Percentiles rank a stretch among this genome's conserved stretches.
phyloP scores from a whole-genome alignment of 2,797 vertebrate species.

The Macropodus opercularis region DNA sequence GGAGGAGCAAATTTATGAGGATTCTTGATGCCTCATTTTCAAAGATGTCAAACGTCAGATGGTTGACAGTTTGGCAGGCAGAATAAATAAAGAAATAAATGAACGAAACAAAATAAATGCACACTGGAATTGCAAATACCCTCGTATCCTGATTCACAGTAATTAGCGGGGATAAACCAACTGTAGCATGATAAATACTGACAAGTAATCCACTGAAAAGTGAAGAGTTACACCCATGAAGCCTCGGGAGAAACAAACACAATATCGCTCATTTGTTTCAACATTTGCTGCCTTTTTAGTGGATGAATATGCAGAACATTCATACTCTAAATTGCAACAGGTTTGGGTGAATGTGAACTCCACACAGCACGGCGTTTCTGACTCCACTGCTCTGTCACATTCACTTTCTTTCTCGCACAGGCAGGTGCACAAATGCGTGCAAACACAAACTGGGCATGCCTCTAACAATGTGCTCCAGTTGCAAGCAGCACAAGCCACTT shows the following conservation, averaged over 20 bases:
- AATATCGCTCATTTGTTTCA: background rate
- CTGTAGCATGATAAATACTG: constrained; percentile 30
- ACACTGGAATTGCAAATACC: constrained; percentile 41
- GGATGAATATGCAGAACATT: background rate
- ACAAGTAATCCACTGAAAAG: constrained; percentile 31
- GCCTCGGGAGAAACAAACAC: constrained; percentile 7
- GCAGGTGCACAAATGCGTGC: constrained; percentile 43
- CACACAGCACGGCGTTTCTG: background rate
- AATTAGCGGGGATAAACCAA: constrained; percentile 62
- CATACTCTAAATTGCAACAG: background rate
- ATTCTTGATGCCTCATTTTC: constrained; percentile 61
- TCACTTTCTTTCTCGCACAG: constrained; percentile 9
- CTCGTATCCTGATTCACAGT: constrained; percentile 39
- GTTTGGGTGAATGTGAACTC: too few relatives aligned
- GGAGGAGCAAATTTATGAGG: constrained; percentile 44
- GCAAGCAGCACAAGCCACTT: constrained; percentile 47
- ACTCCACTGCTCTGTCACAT: constrained; percentile 42
- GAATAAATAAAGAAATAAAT: too few relatives aligned
- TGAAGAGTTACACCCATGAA: constrained; percentile 18
- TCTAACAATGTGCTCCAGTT: constrained; percentile 64
- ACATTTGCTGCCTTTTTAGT: background rate
- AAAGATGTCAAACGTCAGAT: constrained; percentile 51
- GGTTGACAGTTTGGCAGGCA: constrained; percentile 56
- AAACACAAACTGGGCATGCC: constrained; percentile 65
- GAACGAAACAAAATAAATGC: constrained; percentile 1